A percentile compares a stretch with the other conserved stretches of the same genome.
These are phyloP conservation scores for Euzetes globulus DNA, from an alignment of 2,888 invertebrate genomes.

Conservation along the genomic window DNA sequence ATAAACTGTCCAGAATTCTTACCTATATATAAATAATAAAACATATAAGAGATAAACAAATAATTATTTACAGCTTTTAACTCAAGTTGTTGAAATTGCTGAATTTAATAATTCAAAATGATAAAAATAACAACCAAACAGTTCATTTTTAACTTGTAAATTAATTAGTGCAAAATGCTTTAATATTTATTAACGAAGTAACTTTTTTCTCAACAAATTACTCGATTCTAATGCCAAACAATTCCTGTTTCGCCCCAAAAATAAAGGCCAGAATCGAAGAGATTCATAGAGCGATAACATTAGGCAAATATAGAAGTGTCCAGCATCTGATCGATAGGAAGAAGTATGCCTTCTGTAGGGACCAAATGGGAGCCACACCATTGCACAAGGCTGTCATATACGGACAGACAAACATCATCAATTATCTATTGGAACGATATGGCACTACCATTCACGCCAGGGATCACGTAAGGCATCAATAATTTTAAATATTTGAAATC, in stretches of 20 bases:
- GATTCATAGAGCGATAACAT: slow-evolving; percentile 74
- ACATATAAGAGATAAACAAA: too few species aligned
- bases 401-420: slow-evolving; percentile 71
- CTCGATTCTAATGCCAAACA: too few species aligned
- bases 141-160: too few species aligned
- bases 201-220: too few species aligned
- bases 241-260: slow-evolving; percentile 42
- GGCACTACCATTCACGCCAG: slow-evolving; percentile 48
- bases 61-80: too few species aligned
- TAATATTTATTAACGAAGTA: too few species aligned
- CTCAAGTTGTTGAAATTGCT: too few species aligned
- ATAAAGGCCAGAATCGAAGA: slow-evolving; percentile 83
- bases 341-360: slow-evolving; percentile 44
- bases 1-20: too few species aligned
- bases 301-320: slow-evolving; percentile 64
- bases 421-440: slow-evolving; percentile 55
- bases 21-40: too few species aligned
- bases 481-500: not conserved
- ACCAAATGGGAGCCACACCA: slow-evolving; percentile 49
- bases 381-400: slow-evolving; percentile 79
- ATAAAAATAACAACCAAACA: too few species aligned
- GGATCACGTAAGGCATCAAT: slow-evolving; percentile 46
- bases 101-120: too few species aligned
- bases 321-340: slow-evolving; percentile 47
- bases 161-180: too few species aligned